Conservation (phyloP, 2,888 invertebrate species). For the Dasypolia templi region DNA sequence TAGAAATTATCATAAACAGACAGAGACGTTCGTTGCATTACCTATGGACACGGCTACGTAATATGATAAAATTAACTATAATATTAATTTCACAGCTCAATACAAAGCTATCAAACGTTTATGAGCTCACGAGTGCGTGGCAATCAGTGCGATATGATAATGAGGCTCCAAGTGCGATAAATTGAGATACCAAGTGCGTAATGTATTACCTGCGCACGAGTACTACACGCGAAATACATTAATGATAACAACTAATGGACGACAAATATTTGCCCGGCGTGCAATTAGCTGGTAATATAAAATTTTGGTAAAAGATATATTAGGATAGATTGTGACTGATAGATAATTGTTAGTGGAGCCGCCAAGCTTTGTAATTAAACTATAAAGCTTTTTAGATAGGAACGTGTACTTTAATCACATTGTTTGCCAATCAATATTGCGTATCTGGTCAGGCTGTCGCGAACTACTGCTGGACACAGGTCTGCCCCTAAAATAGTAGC, state of each 20-base stretch:
- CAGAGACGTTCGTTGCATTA: no score
- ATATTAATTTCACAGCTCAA: conserved; percentile 48
- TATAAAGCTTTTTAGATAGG: conserved; percentile 55
- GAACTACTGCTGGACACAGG: conserved; percentile 23
- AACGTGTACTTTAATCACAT: conserved; percentile 26
- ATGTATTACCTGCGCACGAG: conserved; percentile 41
- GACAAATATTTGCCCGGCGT: conserved; percentile 57
- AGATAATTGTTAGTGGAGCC: conserved; percentile 55
- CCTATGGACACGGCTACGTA: neutral
- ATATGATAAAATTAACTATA: conserved; percentile 15
- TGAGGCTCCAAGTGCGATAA: conserved; percentile 35
- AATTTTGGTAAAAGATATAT: conserved; percentile 54
- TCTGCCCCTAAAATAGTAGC: conserved; percentile 7
- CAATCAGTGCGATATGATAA: conserved; percentile 58
- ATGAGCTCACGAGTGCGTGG: conserved; percentile 45
- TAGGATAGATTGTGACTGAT: conserved; percentile 49
- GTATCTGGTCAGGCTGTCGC: conserved; percentile 42
- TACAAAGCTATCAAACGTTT: conserved; percentile 45
- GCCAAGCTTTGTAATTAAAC: conserved; percentile 49
- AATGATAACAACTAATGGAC: conserved; percentile 64
- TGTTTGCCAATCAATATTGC: conserved; percentile 47
- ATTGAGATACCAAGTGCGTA: conserved; percentile 37
- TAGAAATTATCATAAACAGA: no score
- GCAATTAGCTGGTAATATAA: conserved; percentile 53
- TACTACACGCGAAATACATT: conserved; percentile 64